Conservation (phyloP, 53 echinoderm and acorn worm genomes). For the Paelopatides confundens region DNA sequence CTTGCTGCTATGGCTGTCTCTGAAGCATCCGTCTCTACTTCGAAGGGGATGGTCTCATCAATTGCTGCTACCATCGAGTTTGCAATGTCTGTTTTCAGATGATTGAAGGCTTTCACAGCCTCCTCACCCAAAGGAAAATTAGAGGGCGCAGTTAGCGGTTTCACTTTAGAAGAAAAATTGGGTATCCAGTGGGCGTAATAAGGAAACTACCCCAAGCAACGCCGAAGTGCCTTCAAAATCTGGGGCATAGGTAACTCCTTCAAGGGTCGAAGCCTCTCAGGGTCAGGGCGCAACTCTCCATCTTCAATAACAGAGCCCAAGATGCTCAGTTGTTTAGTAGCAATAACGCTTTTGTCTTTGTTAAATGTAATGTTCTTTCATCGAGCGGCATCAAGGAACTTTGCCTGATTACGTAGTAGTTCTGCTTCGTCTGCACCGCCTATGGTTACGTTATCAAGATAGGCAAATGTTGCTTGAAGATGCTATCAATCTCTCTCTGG, state of each 20-base stretch:
- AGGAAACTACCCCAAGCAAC: constrained; percentile 17
- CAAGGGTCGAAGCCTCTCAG: constrained; percentile 39
- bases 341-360: constrained; percentile 33
- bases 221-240: constrained; percentile 18
- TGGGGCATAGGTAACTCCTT: constrained; percentile 39
- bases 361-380: constrained; percentile 53
- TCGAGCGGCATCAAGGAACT: constrained; percentile 32
- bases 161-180: constrained; percentile 40
- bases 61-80: constrained; percentile 19
- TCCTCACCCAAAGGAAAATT: constrained; percentile 31
- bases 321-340: constrained; percentile 32
- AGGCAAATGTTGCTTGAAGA: constrained; percentile 37
- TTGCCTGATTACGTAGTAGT: constrained; percentile 6
- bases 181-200: constrained; percentile 43
- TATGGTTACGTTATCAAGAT: constrained; percentile 41
- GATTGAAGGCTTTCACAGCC: constrained; percentile 16
- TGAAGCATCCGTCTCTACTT: constrained; percentile 50
- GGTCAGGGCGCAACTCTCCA: constrained; percentile 37
- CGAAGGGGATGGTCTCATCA: constrained; percentile 48
- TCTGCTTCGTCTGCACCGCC: constrained; percentile 21
- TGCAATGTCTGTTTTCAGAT: constrained; percentile 40
- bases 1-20: constrained; percentile 5
- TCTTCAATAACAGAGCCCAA: constrained; percentile 27
- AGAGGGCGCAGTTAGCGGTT: constrained; percentile 9
- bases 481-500: constrained; percentile 51